Base-by-base conservation (phyloP, 2,888 invertebrate species). In the Conus canariensis region DNA sequence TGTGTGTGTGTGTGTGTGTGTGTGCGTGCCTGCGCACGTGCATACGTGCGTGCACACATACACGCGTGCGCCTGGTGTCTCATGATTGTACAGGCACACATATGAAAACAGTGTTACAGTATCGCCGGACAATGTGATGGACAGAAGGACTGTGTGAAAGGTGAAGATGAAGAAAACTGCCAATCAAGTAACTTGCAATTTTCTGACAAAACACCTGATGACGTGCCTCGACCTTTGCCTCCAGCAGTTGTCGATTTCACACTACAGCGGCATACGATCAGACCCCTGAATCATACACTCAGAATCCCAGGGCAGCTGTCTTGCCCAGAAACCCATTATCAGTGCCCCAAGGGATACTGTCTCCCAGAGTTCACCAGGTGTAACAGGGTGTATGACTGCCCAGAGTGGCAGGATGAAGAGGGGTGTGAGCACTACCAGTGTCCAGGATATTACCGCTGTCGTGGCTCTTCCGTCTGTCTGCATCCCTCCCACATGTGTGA, bases 391-490 rank as follows among this genome's bases (percentile, higher is more conserved):
- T 16, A 12, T 14, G 88, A 88, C 60, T 88, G 88, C 22, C 85
- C 60, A 25, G 85, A 10, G 0, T 4, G n/a, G 12, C 16, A 9
- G 60, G 85, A 85, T n/a, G 85, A 85, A 25, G n/a, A 12, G n/a
- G 59, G 22, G 16, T 85, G 85, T 85, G 85, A 58, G n/a, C 16
- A 12, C 14, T 85, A 59, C 25, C 10, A 45, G 16, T 85, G 85
- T 60, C 85, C 85, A n/a, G 85, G 85, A 6, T 85, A 45, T 60
- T 85, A 85, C 85, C 59, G 85, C 59, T 85, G 85, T n/a, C 85
- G 60, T 16, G 59, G 25, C 4, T 85, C 85, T n/a, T 4, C 9
- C 10, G 16, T 60, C 9, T 85, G 85, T 22, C 9, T 85, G 10
- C 58, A 59, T 60, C n/a, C 60, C 4, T 9, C 8, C 60, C 25